phyloP scores from a whole-genome alignment of 2,797 vertebrate genomes.

The Microctenopoma stevenorrisi region DNA sequence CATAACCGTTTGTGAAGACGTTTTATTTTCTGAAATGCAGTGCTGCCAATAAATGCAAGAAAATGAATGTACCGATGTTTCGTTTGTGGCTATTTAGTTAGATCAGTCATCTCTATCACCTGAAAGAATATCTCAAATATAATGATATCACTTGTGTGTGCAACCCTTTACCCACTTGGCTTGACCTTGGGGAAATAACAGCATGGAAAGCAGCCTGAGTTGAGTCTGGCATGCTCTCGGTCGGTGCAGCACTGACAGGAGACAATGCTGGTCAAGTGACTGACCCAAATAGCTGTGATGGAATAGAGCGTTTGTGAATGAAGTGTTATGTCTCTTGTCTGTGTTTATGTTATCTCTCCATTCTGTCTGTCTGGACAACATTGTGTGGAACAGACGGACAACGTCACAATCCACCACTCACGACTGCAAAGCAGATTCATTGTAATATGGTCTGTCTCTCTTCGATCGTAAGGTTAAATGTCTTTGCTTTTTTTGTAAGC shows the following conservation, averaged over 20 bases:
- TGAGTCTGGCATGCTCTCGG: constrained; percentile 53
- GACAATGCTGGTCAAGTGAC: constrained; percentile 76
- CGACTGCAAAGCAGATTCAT: constrained; percentile 66
- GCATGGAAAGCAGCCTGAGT: constrained; percentile 53
- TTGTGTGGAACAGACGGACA: constrained; percentile 54
- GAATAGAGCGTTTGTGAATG: constrained; percentile 79
- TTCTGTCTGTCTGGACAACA: constrained; percentile 63
- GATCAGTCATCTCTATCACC: neutral
- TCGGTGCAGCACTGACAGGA: constrained; percentile 46
- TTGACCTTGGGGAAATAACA: constrained; percentile 58
- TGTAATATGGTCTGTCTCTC: constrained; percentile 40
- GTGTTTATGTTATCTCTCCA: constrained; percentile 70
- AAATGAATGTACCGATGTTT: constrained; percentile 37
- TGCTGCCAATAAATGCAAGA: constrained; percentile 67
- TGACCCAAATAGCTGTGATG: constrained; percentile 72
- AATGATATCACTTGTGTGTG: neutral
- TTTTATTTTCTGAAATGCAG: constrained; percentile 45
- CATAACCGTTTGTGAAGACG: constrained; percentile 14
- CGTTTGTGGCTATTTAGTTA: constrained; percentile 17
- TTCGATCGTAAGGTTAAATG: constrained; percentile 37
- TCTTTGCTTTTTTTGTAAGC: constrained; percentile 28
- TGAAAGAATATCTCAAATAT: neutral
- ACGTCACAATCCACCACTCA: constrained; percentile 49
- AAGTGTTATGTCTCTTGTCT: constrained; percentile 69
- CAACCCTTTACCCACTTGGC: constrained; percentile 27